Conservation (phyloP, 1,140 invertebrate genomes). For the Protaetia brevitarsis region DNA sequence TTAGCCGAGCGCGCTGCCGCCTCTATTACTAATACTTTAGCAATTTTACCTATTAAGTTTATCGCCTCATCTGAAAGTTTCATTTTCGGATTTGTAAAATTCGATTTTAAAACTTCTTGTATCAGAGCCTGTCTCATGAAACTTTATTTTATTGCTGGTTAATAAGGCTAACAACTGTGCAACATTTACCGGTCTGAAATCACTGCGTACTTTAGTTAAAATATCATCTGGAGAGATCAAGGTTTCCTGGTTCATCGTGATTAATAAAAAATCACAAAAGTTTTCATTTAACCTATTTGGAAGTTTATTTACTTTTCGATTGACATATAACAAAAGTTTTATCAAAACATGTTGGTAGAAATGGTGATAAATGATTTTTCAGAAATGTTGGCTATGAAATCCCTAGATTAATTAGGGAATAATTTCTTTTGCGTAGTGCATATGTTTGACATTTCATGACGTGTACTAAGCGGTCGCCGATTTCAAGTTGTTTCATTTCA, state of each 20-base stretch:
- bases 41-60: slow-evolving; percentile 49
- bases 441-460: neutral
- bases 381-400: too few relatives aligned
- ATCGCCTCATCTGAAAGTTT: slow-evolving; percentile 45
- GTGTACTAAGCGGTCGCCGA: neutral
- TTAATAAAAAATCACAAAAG: too few relatives aligned
- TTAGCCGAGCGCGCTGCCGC: slow-evolving; percentile 50
- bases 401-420: neutral
- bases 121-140: slow-evolving; percentile 28
- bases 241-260: neutral
- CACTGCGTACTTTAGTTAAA: slow-evolving; percentile 3
- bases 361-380: too few relatives aligned
- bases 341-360: too few relatives aligned
- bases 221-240: neutral
- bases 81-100: slow-evolving; percentile 45
- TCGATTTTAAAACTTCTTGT: slow-evolving; percentile 44
- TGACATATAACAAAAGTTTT: too few relatives aligned
- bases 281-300: too few relatives aligned
- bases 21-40: slow-evolving; percentile 52
- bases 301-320: too few relatives aligned
- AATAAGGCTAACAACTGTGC: neutral
- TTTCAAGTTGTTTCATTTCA: slow-evolving; percentile 25
- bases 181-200: slow-evolving; percentile 18
- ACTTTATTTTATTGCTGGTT: neutral
- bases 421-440: neutral